Evolutionary conservation across 2,113 vertebrate species (phyloP).

Genomic region (Bufo gargarizans): DNA sequence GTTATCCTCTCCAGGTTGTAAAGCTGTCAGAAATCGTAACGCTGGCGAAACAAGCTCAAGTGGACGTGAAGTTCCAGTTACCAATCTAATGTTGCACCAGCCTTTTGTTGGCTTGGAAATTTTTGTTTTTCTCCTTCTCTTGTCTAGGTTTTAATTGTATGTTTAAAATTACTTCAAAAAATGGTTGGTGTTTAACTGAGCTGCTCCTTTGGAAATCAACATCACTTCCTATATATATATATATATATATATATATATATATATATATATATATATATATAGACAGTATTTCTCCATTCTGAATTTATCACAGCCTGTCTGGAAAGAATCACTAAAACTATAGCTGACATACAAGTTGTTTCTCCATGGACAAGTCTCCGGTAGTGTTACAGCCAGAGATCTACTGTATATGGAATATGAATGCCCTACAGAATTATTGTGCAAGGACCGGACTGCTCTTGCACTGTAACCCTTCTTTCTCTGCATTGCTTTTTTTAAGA

Average conservation of each 20-base stretch:
- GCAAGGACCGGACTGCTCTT: background rate
- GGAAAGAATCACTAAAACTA: background rate
- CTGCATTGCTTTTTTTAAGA: background rate
- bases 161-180: conserved; percentile 61
- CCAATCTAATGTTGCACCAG: conserved; percentile 73
- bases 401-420: background rate
- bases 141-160: conserved; percentile 65
- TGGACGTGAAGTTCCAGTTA: conserved; percentile 97
- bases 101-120: conserved; percentile 53
- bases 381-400: background rate
- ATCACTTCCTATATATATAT: conserved; percentile 20
- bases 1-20: conserved; percentile 80
- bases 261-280: too few relatives aligned
- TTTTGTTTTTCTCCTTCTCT: conserved; percentile 67
- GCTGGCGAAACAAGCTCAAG: conserved; percentile 92
- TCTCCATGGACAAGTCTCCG: background rate
- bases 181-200: conserved; percentile 63
- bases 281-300: conserved; percentile 7
- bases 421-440: background rate
- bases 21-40: conserved; percentile 96
- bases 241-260: too few relatives aligned
- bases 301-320: background rate
- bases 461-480: background rate
- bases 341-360: conserved; percentile 7
- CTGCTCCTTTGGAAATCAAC: conserved; percentile 57